Evolutionary conservation across 1,140 invertebrate genomes (phyloP), one percentile per base, ranked within the genome.

Genomic region (Branchinecta lynchi): DNA sequence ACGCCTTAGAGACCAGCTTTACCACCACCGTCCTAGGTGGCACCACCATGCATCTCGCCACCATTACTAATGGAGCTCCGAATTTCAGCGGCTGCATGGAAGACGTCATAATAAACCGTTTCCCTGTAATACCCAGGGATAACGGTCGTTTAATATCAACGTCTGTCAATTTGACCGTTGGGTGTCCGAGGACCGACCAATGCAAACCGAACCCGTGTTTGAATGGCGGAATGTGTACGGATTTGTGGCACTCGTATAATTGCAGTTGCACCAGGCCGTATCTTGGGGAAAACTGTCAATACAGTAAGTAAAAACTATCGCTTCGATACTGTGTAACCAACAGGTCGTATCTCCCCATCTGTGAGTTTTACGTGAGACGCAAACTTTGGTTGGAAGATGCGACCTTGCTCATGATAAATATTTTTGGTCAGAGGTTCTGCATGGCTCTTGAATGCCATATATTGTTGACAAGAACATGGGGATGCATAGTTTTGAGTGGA

Each of bases 41-140:
- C 0, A 86, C 87, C 12, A 85, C 86, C 66, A 72, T 74, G 67
- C 9, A 83, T 76, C 70, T 76, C n/a, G 68, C 68, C 8, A 69
- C 68, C 17, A 69, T 77, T 9, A 72, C 74, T 20, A 72, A 75
- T 32, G 75, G 74, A 20, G 85, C 87, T 0, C 84, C 86, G 43
- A 87, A 84, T 72, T 92, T 92, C 77, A 86, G 93, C 17, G 93
- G 93, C 5, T 97, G 94, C 77, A 87, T 93, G 77, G 88, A 94
- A 77, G 93, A 97, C 77, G 86, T 95, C 8, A 83, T 86, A 43
- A 86, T 96, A 43, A 93, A 95, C 77, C 86, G 85, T 7, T 84
- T 88, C 76, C 89, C 88, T 85, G 84, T 90, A 70, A 72, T 77
- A 65, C 77, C 76, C 8, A 71, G 72, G 32, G 68, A 71, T 15